Conservation (phyloP, 2,113 vertebrate species). For the Strigops habroptila region DNA sequence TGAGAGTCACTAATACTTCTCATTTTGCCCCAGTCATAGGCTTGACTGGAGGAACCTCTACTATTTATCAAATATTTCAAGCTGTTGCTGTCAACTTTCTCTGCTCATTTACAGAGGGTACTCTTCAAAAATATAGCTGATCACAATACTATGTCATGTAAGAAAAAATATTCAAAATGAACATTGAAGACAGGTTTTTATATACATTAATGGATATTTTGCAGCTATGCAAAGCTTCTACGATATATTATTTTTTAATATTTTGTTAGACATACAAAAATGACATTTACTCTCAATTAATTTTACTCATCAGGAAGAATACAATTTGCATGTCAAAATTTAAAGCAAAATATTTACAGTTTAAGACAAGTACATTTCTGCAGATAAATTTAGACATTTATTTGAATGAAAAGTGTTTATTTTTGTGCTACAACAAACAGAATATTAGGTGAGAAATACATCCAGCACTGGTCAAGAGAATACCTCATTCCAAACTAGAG, state of each 20-base stretch:
- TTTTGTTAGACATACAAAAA: background rate
- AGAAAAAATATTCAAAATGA: conserved; percentile 33
- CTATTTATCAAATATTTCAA: conserved; percentile 58
- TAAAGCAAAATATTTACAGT: background rate
- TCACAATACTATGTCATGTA: background rate
- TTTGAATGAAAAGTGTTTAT: background rate
- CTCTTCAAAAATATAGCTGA: conserved; percentile 1
- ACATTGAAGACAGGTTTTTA: background rate
- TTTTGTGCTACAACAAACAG: background rate
- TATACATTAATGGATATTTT: background rate
- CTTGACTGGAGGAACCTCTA: conserved; percentile 13
- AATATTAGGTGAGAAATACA: background rate
- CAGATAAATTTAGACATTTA: background rate
- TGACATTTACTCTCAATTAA: background rate
- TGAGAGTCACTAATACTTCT: conserved; percentile 53
- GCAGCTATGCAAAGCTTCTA: background rate
- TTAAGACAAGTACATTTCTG: background rate
- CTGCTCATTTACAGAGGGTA: conserved; percentile 21
- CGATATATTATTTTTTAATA: background rate
- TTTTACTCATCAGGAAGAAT: background rate
- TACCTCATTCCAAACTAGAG: background rate
- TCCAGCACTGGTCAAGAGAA: background rate
- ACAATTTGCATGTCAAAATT: background rate
- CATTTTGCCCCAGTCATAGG: conserved; percentile 19
- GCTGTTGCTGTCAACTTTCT: conserved; percentile 41